These are phyloP conservation scores for Ormyrus nitidulus DNA, from an alignment of 2,888 invertebrate species.

Conservation along the genomic window DNA sequence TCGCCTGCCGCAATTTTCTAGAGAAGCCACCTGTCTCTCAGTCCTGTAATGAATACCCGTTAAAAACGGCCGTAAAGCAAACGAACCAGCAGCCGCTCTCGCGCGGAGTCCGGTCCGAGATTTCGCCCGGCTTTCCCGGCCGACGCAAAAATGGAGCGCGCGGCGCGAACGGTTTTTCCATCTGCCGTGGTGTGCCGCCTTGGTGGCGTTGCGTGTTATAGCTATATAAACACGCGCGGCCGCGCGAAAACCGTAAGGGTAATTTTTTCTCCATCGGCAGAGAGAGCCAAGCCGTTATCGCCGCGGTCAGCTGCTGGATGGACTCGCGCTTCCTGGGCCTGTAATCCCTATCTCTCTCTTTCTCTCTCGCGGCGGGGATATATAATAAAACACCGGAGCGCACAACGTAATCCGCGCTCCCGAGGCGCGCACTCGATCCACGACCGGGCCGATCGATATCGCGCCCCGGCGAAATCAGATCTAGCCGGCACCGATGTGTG, in stretches of 20 bases:
- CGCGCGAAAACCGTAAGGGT: constrained; percentile 13
- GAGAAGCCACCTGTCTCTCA: too few relatives aligned
- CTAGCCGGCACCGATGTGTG: constrained; percentile 13
- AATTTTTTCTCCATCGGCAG: constrained; percentile 1
- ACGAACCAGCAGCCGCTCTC: too few relatives aligned
- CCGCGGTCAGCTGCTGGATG: constrained; percentile 18
- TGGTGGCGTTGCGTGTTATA: not conserved
- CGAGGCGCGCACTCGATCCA: not conserved
- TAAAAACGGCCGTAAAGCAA: too few relatives aligned
- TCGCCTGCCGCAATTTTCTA: too few relatives aligned
- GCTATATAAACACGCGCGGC: not conserved
- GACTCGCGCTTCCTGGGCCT: not conserved
- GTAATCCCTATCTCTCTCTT: constrained; percentile 10
- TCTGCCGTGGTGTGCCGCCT: constrained; percentile 1
- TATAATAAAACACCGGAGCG: constrained; percentile 32
- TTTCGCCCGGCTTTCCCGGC: not conserved
- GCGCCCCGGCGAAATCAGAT: constrained; percentile 40
- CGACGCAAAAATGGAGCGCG: constrained; percentile 24
- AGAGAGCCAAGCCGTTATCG: constrained; percentile 32
- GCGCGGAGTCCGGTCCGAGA: too few relatives aligned
- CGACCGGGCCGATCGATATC: constrained; percentile 19
- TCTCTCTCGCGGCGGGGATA: not conserved
- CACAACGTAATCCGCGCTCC: constrained; percentile 40
- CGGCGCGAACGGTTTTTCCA: constrained; percentile 36
- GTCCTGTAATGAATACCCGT: too few relatives aligned